Evolutionary conservation across 2,797 vertebrate genomes (phyloP).

Genomic region (Myioborus miniatus): DNA sequence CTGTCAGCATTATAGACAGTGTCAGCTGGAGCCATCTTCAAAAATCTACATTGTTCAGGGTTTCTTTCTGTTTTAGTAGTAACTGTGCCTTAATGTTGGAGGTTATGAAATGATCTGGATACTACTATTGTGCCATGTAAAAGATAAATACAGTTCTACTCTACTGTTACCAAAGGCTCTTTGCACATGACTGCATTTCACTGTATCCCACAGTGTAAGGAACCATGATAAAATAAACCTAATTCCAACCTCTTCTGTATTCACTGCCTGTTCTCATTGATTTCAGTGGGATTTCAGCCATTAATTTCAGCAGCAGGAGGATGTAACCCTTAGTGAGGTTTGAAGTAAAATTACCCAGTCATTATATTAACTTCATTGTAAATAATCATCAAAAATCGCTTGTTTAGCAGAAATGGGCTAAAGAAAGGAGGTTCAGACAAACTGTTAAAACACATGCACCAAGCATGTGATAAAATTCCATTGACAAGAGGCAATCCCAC

Average conservation of each 20-base stretch:
- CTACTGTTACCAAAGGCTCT: neutral
- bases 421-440: neutral
- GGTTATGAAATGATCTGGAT: slow-evolving; percentile 26
- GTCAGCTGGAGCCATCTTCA: neutral
- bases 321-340: neutral
- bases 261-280: neutral
- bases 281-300: neutral
- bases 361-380: neutral
- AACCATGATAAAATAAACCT: neutral
- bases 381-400: neutral
- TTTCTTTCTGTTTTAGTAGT: slow-evolving; percentile 49
- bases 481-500: neutral
- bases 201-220: neutral
- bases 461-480: neutral
- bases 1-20: neutral
- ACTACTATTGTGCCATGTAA: neutral
- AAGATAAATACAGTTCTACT: neutral
- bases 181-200: neutral
- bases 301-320: neutral
- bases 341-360: neutral
- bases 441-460: neutral
- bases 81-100: slow-evolving; percentile 37
- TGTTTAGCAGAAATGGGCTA: neutral
- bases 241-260: neutral
- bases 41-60: slow-evolving; percentile 37